Evolutionary conservation across 2,888 invertebrate genomes (phyloP), one percentile per base, ranked within the genome.

Genomic region (Tortrix viridana): DNA sequence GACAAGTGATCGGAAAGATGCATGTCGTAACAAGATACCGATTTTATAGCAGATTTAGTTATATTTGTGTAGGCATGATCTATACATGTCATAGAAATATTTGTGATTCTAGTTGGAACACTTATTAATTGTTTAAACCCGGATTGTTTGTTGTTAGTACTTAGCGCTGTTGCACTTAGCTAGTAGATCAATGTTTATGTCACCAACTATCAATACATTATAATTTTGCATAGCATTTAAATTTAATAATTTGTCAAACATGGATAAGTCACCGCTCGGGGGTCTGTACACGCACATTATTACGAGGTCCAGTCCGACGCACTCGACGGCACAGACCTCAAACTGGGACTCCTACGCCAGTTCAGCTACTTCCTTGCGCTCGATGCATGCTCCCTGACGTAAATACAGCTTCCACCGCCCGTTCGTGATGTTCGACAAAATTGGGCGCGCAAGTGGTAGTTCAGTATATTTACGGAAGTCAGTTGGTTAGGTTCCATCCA

Each of bases 51-150:
- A 18, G 37, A 14, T 52, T 52, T 52, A 5, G 6, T 52, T 38
- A 52, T 19, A 38, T 52, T 52, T 12, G 50, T 19, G n/a, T 52
- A 52, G 14, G 20, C 20, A 6, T 52, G 50, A 18, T 52, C 50
- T 19, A 52, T 52, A 52, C 50, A 52, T 14, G 50, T 52, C 4
- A 19, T 52, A 19, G 26, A 26, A 14, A 12, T 12, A 1, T 37
- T 19, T 0, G 50, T 52, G 18, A 52, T 20, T 38, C 38, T 52
- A 5, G 50, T 52, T 6, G 50, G 37, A 37, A 16, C 38, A 14
- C 5, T 19, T n/a, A 52, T 14, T 19, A 52, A 14, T 7, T 37
- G 38, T 12, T 37, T 52, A 7, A 52, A 52, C 1, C 50, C 50
- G n/a, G 1, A 38, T 14, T 52, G 50, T 38, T 52, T 52, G 5